Percentiles rank a stretch among this genome's conserved stretches.
Conservation (phyloP, 2,797 vertebrate genomes). For the Notoglanidium macrostoma region DNA sequence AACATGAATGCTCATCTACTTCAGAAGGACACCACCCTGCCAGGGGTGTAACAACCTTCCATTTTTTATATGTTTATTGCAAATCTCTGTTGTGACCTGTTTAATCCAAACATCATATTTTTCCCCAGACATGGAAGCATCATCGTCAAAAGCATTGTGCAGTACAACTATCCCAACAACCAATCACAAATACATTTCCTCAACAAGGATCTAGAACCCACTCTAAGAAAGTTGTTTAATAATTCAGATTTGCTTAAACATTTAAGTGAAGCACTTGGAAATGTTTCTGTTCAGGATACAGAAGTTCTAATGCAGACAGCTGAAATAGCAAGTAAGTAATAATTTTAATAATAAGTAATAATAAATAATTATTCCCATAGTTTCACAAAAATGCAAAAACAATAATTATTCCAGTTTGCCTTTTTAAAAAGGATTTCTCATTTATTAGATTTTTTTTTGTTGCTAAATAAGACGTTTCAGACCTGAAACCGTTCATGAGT, state of each 20-base stretch:
- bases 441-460: not conserved
- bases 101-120: not conserved
- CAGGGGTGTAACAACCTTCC: not conserved
- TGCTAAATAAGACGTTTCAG: constrained; percentile 55
- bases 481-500: constrained; percentile 61
- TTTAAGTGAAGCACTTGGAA: constrained; percentile 62
- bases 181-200: constrained; percentile 67
- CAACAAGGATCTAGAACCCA: constrained; percentile 58
- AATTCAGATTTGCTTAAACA: constrained; percentile 52
- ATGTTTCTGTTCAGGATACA: constrained; percentile 26
- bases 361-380: not conserved
- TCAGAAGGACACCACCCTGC: not conserved
- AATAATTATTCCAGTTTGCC: not conserved
- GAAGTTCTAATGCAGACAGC: constrained; percentile 45
- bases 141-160: constrained; percentile 59
- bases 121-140: constrained; percentile 60
- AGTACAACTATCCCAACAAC: constrained; percentile 70
- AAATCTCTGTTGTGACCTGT: not conserved
- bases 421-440: not conserved
- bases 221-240: constrained; percentile 60
- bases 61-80: not conserved
- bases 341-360: not conserved
- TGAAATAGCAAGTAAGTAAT: constrained; percentile 62
- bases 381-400: not conserved
- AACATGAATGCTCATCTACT: not conserved